Percentiles rank a stretch among this genome's conserved stretches.
Evolutionary conservation across 2,888 invertebrate species (phyloP).

Genomic region (Cryptus viduatorius): DNA sequence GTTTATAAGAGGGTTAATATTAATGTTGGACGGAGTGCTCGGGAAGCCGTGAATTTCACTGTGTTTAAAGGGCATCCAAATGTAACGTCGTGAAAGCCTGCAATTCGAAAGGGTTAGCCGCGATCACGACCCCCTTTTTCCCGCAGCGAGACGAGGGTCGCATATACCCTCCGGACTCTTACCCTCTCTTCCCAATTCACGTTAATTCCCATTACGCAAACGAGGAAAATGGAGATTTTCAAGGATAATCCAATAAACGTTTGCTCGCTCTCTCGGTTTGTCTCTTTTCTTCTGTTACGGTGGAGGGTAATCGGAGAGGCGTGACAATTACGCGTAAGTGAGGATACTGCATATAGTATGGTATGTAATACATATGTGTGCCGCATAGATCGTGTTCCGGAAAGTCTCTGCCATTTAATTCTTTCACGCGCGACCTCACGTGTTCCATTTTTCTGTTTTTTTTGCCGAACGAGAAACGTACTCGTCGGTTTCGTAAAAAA

Average conservation of each 20-base stretch:
- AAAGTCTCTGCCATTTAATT: slow-evolving; percentile 26
- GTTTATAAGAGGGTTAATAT: slow-evolving; percentile 27
- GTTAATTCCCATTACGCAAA: slow-evolving; percentile 68
- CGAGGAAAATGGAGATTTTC: slow-evolving; percentile 65
- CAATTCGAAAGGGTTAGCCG: slow-evolving; percentile 48
- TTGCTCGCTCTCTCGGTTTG: slow-evolving; percentile 15
- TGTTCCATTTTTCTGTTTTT: neutral
- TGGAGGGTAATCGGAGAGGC: slow-evolving; percentile 40
- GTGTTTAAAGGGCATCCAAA: slow-evolving; percentile 52
- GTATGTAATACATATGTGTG: neutral
- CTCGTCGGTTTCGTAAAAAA: neutral
- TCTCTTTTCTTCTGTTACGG: slow-evolving; percentile 38
- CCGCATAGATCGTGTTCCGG: neutral
- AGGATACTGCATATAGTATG: slow-evolving; percentile 1
- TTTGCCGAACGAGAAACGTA: slow-evolving; percentile 4
- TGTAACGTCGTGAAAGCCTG: slow-evolving; percentile 10
- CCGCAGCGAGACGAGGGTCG: slow-evolving; percentile 34
- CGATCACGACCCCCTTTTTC: slow-evolving; percentile 24
- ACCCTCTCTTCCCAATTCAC: slow-evolving; percentile 24
- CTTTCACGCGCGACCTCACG: neutral
- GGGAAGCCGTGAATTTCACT: slow-evolving; percentile 17
- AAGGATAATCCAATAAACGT: slow-evolving; percentile 66
- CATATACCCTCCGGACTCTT: slow-evolving; percentile 26
- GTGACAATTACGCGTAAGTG: slow-evolving; percentile 48
- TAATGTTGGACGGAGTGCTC: neutral